phyloP scores from a whole-genome alignment of 2,113 vertebrate species.

The Leuciscus idus region DNA sequence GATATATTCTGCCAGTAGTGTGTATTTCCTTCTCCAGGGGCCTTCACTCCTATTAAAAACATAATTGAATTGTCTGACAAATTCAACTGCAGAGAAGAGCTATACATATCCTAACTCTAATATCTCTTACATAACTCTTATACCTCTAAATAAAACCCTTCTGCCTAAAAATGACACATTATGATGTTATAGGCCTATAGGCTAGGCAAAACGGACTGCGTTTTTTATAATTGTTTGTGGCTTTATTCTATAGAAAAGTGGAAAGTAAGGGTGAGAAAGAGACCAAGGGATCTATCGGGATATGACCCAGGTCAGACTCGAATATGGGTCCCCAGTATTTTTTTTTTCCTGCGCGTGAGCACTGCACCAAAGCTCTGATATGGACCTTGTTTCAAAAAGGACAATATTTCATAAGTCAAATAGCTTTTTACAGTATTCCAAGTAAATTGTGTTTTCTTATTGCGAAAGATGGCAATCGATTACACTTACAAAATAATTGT shows the following conservation, averaged over 20 bases:
- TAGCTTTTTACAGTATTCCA: background rate
- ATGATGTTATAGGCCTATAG: background rate
- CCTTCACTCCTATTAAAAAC: background rate
- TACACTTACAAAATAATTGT: background rate
- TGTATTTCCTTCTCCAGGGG: constrained; percentile 1
- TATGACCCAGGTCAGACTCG: background rate
- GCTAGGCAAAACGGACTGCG: background rate
- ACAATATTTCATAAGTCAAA: background rate
- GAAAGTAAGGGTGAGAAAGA: background rate
- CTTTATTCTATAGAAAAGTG: background rate
- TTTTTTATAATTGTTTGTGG: background rate
- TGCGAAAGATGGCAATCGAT: background rate
- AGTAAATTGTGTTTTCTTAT: background rate
- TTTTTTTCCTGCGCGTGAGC: background rate
- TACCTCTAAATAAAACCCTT: background rate
- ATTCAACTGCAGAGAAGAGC: constrained; percentile 29
- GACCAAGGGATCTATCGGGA: background rate
- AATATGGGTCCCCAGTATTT: background rate
- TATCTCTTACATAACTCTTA: background rate
- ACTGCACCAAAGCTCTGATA: background rate
- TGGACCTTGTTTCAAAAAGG: background rate
- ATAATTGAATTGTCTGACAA: constrained; percentile 47
- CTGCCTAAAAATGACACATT: background rate
- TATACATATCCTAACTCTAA: background rate
- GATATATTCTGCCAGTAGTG: background rate